Percentiles rank a stretch among this genome's conserved stretches.
Conservation (phyloP, 2,888 invertebrate genomes). For the Abrostola triplasia region DNA sequence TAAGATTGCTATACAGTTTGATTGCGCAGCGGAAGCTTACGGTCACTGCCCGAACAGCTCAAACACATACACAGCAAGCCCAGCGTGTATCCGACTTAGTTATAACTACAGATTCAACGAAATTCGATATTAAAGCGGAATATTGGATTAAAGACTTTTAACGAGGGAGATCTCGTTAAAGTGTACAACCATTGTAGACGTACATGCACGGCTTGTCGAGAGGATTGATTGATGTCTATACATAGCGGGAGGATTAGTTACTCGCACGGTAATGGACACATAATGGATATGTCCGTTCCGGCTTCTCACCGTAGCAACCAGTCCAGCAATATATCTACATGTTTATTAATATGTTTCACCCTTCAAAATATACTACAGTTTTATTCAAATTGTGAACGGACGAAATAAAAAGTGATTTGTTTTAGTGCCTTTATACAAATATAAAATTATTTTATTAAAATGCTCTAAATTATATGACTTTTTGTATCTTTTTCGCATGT, state of each 20-base stretch:
- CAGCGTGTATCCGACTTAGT: neutral
- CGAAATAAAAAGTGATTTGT: too few species aligned
- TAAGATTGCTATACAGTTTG: slow-evolving; percentile 3
- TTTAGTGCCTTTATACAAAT: too few species aligned
- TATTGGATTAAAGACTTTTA: neutral
- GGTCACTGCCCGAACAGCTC: slow-evolving; percentile 2
- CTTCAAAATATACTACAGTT: too few species aligned
- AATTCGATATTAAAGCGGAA: slow-evolving; percentile 2
- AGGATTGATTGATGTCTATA: slow-evolving; percentile 39
- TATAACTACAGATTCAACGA: neutral
- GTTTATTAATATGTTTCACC: neutral
- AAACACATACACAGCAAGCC: slow-evolving; percentile 1
- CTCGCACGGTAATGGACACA: slow-evolving; percentile 27
- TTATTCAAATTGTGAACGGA: too few species aligned
- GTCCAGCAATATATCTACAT: neutral
- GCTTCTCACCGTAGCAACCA: slow-evolving; percentile 2
- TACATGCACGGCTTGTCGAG: slow-evolving; percentile 14
- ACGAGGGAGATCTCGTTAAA: too few species aligned
- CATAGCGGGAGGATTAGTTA: slow-evolving; percentile 33
- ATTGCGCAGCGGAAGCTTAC: slow-evolving; percentile 4
- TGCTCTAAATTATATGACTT: too few species aligned
- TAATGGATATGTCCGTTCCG: slow-evolving; percentile 41
- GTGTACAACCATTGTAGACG: neutral
- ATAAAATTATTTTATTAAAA: too few species aligned
- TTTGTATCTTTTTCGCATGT: too few species aligned